phyloP scores from a whole-genome alignment of 2,797 vertebrate species.

The Psittacula derbiana region DNA sequence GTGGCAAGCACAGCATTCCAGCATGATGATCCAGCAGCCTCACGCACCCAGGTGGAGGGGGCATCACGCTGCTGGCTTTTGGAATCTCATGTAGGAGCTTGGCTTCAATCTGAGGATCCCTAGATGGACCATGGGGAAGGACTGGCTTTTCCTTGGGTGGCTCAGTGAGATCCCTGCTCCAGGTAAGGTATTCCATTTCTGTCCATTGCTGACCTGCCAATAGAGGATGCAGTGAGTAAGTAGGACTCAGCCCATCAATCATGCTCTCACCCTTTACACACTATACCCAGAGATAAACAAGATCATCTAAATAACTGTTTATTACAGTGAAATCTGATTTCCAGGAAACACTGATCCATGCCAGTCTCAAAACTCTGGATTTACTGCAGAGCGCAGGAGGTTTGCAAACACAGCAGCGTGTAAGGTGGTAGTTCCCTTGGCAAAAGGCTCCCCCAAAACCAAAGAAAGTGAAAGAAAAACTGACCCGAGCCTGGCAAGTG shows the following conservation, averaged over 20 bases:
- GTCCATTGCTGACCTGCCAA: not conserved
- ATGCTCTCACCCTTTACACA: rapidly evolving
- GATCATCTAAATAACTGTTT: not conserved
- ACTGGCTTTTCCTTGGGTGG: not conserved
- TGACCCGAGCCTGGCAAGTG: not conserved
- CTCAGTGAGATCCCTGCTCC: not conserved
- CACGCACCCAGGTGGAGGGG: rapidly evolving
- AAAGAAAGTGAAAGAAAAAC: not conserved
- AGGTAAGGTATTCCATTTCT: not conserved
- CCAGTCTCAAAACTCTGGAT: not conserved
- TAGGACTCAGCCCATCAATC: not conserved
- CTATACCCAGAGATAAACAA: not conserved
- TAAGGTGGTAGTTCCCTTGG: not conserved
- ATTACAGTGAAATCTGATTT: not conserved
- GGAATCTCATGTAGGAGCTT: not conserved
- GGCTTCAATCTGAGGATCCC: not conserved
- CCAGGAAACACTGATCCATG: not conserved
- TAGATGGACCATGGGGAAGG: not conserved
- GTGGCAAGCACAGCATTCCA: not conserved
- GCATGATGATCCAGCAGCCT: not conserved
- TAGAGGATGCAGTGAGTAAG: rapidly evolving
- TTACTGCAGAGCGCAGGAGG: not conserved
- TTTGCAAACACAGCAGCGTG: not conserved
- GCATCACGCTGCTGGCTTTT: rapidly evolving
- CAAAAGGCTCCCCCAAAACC: not conserved